A percentile compares a stretch with the other conserved stretches of the same genome.
Conservation (phyloP, 1,140 invertebrate genomes). For the Samia ricini region DNA sequence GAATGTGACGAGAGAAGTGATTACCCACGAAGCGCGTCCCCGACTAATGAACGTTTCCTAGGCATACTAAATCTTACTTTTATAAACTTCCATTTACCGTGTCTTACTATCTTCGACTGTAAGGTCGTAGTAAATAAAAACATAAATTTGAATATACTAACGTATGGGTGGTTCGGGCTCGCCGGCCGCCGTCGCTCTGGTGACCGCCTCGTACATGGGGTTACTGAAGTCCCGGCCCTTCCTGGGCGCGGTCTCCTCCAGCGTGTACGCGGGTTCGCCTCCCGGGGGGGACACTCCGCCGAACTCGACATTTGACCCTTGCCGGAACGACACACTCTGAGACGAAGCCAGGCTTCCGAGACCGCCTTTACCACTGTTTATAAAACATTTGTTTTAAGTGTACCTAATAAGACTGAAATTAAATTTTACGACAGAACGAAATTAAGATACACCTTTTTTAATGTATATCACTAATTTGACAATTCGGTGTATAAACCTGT, state of each 20-base stretch:
- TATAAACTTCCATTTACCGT: no score
- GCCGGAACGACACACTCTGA: slow-evolving; percentile 96
- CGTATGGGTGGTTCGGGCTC: slow-evolving; percentile 47
- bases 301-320: slow-evolving; percentile 96
- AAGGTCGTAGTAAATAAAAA: neutral
- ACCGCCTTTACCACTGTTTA: slow-evolving; percentile 84
- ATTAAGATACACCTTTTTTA: no score
- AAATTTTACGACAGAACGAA: no score
- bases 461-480: no score
- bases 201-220: slow-evolving; percentile 95
- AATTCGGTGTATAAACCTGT: no score
- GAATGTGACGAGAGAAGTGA: no score
- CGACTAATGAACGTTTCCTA: no score
- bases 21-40: no score
- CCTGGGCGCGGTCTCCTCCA: slow-evolving; percentile 79
- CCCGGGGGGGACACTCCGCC: slow-evolving; percentile 68
- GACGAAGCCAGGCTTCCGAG: slow-evolving; percentile 88
- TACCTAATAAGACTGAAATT: no score
- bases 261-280: slow-evolving; percentile 86
- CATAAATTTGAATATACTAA: slow-evolving; percentile 28
- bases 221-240: slow-evolving; percentile 95
- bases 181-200: slow-evolving; percentile 51
- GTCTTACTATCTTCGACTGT: no score
- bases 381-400: neutral
- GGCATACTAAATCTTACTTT: no score